Base-by-base conservation (phyloP, 1,140 invertebrate species). In the Lasioglossum baleicum region DNA sequence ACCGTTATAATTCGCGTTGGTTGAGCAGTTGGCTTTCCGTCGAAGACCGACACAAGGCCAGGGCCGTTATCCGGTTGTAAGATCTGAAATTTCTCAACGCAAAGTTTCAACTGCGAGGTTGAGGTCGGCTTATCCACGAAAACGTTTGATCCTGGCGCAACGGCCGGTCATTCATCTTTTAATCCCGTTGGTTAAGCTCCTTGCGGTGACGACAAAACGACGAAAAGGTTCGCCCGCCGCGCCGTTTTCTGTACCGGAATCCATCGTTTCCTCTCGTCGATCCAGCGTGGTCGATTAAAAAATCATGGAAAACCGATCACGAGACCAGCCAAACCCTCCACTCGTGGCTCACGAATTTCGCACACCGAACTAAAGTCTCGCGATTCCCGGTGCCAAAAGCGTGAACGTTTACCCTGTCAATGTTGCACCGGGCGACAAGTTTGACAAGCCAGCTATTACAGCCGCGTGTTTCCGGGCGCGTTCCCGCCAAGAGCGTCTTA, bases 131-230 rank as follows among this genome's bases (percentile, higher is more conserved):
- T 85, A 85, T 85, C 75, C 83, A 53, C 31, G 80, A 75, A 85
- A 86, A 86, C 75, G 66, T 86, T 86, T 86, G 84, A 86, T 85
- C 80, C 84, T 85, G 58, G 80, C 75, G 80, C 75, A 80, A 60
- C 75, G 75, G 63, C 67, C 73, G 71, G 48, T 42, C 72, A 63
- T 79, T 85, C 80, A 85, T 85, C 80, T 80, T 58, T 82, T 86
- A 86, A 86, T 86, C 84, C 83, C 60, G 58, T 58, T 75, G 72
- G 80, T 82, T 86, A 86, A 86, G 84, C 84, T 80, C 51, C 83
- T 85, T 75, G 83, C 83, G 83, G 83, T 79, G 75, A 60, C 80
- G 75, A 85, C 80, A 82, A 85, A 85, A 85, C 71, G 74, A 82
- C 83, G 71, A 82, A 79, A 86, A 84, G 74, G 80, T 79, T 81